Evolutionary conservation across 37 sponge, comb jelly and placozoan species (phyloP).

Genomic region (Amphimedon queenslandica): DNA sequence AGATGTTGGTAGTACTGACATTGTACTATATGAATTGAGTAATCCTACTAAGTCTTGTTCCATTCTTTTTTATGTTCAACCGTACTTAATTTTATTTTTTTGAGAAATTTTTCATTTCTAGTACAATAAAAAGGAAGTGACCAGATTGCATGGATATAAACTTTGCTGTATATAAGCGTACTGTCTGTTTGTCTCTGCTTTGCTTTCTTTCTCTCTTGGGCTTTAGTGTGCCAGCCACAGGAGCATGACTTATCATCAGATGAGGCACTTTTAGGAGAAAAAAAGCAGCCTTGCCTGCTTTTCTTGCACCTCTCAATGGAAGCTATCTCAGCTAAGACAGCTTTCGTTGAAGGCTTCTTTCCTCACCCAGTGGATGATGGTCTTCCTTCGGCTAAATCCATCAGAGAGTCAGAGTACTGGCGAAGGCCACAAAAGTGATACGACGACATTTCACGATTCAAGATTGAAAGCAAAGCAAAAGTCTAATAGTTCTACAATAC

Average conservation of each 20-base stretch:
- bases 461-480: too few species aligned
- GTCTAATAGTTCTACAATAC: too few species aligned
- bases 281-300: conserved; percentile 7
- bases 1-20: too few species aligned
- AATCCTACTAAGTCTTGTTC: too few species aligned
- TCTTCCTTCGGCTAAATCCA: conserved; percentile 39
- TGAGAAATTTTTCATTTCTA: too few species aligned
- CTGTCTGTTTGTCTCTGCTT: conserved; percentile 34
- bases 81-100: too few species aligned
- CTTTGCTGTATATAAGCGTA: too few species aligned
- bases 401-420: conserved; percentile 36
- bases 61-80: too few species aligned
- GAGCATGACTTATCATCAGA: conserved; percentile 22
- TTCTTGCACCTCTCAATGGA: too few species aligned
- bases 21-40: too few species aligned
- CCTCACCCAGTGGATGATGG: conserved; percentile 33
- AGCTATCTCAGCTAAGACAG: conserved; percentile 42
- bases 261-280: conserved; percentile 15
- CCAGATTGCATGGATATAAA: too few species aligned
- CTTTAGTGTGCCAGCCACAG: conserved; percentile 46
- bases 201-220: conserved; percentile 30
- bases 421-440: conserved; percentile 33
- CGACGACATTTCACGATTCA: conserved; percentile 46
- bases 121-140: too few species aligned
- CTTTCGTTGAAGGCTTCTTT: conserved; percentile 32